phyloP scores from a whole-genome alignment of 2,888 invertebrate species.

The Pediacus dermestoides region DNA sequence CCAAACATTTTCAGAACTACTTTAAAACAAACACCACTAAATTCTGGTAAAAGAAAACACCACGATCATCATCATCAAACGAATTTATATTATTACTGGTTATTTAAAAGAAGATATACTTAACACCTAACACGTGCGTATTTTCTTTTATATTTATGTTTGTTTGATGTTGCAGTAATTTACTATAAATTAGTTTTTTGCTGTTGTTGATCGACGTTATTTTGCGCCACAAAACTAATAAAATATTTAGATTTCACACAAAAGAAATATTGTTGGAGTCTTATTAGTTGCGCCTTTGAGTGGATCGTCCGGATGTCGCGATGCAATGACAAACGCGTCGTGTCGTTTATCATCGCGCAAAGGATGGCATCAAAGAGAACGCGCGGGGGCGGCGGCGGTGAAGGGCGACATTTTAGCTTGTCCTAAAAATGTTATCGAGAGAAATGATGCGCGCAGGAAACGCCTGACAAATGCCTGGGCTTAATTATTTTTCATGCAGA shows the following conservation, averaged over 20 bases:
- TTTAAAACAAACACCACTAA: constrained; percentile 38
- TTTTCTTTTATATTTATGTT: constrained; percentile 26
- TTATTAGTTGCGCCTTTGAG: too few relatives aligned
- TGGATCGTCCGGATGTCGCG: constrained; percentile 43
- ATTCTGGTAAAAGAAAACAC: constrained; percentile 33
- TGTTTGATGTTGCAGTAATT: constrained; percentile 18
- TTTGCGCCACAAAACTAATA: too few relatives aligned
- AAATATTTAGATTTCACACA: too few relatives aligned
- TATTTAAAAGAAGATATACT: constrained; percentile 41
- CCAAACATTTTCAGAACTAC: constrained; percentile 36
- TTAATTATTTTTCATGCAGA: constrained; percentile 50
- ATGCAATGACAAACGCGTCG: constrained; percentile 46
- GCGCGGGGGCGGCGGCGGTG: constrained; percentile 46
- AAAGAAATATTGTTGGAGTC: too few relatives aligned
- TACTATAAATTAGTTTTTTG: too few relatives aligned
- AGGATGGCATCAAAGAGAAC: constrained; percentile 42
- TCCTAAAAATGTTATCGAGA: constrained; percentile 49
- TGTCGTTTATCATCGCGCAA: constrained; percentile 41
- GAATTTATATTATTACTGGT: constrained; percentile 39
- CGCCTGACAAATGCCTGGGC: constrained; percentile 49
- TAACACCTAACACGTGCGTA: constrained; percentile 35
- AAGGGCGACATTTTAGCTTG: constrained; percentile 42
- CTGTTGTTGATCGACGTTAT: too few relatives aligned
- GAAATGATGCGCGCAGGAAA: constrained; percentile 44
- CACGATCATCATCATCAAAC: constrained; percentile 36